Base-by-base conservation (phyloP, 2,888 invertebrate genomes). In the Halocaridina rubra region DNA sequence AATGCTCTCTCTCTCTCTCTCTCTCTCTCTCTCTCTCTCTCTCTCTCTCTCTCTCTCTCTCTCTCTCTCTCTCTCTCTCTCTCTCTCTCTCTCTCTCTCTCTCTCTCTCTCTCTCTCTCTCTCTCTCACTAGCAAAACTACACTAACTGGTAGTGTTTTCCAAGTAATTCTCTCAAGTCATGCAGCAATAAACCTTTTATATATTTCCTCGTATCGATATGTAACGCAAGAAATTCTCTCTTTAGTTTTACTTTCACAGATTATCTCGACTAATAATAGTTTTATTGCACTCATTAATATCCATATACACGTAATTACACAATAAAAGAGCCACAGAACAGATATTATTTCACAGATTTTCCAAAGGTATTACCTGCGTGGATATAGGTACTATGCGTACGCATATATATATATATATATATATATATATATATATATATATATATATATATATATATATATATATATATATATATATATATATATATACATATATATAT, bases 371-470 rank as follows among this genome's bases (percentile, higher is more conserved):
- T 16, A 13, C 8, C 46, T 16, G 8, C 46, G 22, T 13, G 3
- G 13, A 59, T 13, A 7, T 59, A 19, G n/a, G n/a, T 59, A 3
- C 22, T 13, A 59, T n/a, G 19, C 4, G 13, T 13, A 19, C 5
- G 59, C 5, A 5, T 22, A 59, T 59, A 59, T 59, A 59, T 59
- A 59, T 59, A 59, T 59, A 59, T 59, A 59, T 59, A 59, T 59
- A 59, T 59, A 59, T 59, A 59, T 59, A 59, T 59, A 59, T 59
- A 59, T 59, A 59, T 59, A 59, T 59, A 59, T 59, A 59, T 59
- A 59, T 59, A 59, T 59, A 59, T 59, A 59, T 59, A 59, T 59
- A 59, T 59, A 59, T 59, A 59, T 59, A 59, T 59, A 59, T 59
- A 59, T 59, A 59, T 59, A 59, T 59, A 59, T 59, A 59, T 59